phyloP scores from a whole-genome alignment of 2,113 vertebrate species.

The Siniperca chuatsi region DNA sequence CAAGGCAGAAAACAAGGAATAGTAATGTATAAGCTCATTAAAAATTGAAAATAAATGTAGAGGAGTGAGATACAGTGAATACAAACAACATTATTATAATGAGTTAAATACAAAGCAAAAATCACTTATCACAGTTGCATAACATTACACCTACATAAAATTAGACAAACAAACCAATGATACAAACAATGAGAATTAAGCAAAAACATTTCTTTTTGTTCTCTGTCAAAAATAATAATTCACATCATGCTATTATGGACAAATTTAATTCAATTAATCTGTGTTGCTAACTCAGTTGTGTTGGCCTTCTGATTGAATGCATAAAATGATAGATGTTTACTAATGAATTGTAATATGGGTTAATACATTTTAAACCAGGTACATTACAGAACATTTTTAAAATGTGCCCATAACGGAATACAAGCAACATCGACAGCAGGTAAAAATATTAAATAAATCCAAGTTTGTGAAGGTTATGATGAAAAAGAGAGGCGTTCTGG shows the following conservation, averaged over 20 bases:
- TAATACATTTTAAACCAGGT: background rate
- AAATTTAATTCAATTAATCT: too few relatives aligned
- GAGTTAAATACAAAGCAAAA: background rate
- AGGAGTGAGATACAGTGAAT: too few relatives aligned
- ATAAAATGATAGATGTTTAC: background rate
- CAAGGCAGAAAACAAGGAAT: too few relatives aligned
- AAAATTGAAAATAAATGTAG: too few relatives aligned
- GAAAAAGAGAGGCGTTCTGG: background rate
- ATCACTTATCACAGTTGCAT: background rate
- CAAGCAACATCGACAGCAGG: background rate
- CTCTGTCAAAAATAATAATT: background rate
- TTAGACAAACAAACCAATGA: background rate
- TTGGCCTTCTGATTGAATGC: too few relatives aligned
- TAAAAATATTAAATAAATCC: background rate
- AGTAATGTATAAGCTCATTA: too few relatives aligned
- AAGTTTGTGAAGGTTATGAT: background rate
- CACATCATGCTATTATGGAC: background rate
- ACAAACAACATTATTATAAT: too few relatives aligned
- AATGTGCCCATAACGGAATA: background rate
- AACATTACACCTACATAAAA: background rate
- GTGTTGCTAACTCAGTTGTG: too few relatives aligned
- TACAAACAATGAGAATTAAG: background rate
- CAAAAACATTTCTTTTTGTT: background rate
- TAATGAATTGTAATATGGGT: background rate
- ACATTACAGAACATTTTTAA: too few relatives aligned